A percentile compares a stretch with the other conserved stretches of the same genome.
phyloP scores from a whole-genome alignment of 2,113 vertebrate genomes.

The Butorides virescens region DNA sequence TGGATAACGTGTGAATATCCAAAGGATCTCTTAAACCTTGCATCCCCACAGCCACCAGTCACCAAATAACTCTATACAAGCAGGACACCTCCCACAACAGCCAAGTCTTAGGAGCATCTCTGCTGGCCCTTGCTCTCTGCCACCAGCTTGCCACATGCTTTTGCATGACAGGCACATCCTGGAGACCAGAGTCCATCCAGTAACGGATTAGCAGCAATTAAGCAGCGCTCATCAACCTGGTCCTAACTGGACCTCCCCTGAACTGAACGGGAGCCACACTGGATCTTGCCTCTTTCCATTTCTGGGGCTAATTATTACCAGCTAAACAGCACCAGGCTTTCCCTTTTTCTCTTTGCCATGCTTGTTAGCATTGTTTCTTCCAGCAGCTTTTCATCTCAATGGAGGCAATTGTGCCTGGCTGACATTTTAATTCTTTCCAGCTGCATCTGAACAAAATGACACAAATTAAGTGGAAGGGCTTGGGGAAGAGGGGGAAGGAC shows the following conservation, averaged over 20 bases:
- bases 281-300: neutral
- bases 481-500: neutral
- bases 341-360: slow-evolving; percentile 40
- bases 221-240: neutral
- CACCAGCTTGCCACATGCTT: neutral
- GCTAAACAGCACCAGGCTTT: slow-evolving; percentile 48
- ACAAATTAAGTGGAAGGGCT: slow-evolving; percentile 56
- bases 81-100: neutral
- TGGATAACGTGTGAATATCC: neutral
- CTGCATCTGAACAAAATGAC: slow-evolving; percentile 52
- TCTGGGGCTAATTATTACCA: slow-evolving; percentile 40
- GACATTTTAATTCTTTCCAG: slow-evolving; percentile 71
- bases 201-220: neutral
- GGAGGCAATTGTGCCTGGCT: slow-evolving; percentile 54
- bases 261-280: neutral
- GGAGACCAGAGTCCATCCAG: neutral
- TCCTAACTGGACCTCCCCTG: slow-evolving; percentile 22
- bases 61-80: neutral
- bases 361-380: slow-evolving; percentile 54
- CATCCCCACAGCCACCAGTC: rapidly evolving
- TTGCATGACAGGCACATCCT: neutral
- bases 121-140: neutral
- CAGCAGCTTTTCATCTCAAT: slow-evolving; percentile 64
- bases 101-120: neutral
- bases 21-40: neutral